These are phyloP conservation scores for Percopsis transmontana DNA, from an alignment of 2,113 vertebrate species.

Conservation along the genomic window DNA sequence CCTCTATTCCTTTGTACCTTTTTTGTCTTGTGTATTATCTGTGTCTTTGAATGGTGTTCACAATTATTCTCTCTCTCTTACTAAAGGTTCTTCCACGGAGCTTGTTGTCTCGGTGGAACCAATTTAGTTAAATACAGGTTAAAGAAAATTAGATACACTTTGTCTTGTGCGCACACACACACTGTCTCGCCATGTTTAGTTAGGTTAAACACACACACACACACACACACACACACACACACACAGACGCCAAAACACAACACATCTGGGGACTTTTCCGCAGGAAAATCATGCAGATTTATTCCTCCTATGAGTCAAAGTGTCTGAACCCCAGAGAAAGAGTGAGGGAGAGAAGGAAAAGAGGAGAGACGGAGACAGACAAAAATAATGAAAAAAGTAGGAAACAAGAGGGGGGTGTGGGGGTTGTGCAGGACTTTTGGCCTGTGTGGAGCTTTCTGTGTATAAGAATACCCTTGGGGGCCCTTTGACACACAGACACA, in stretches of 20 bases:
- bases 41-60: too few relatives aligned
- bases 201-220: neutral
- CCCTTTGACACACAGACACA: slow-evolving; percentile 19
- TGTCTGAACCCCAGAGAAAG: slow-evolving; percentile 27
- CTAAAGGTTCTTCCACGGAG: too few relatives aligned
- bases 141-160: too few relatives aligned
- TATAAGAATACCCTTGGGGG: slow-evolving; percentile 46
- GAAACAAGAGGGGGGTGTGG: neutral
- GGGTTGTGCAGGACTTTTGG: slow-evolving; percentile 49
- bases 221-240: slow-evolving; percentile 6
- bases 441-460: slow-evolving; percentile 51
- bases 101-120: too few relatives aligned
- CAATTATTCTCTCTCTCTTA: too few relatives aligned
- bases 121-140: too few relatives aligned
- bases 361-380: slow-evolving; percentile 24
- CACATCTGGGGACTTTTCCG: slow-evolving; percentile 63
- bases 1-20: too few relatives aligned
- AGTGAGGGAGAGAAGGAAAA: slow-evolving; percentile 6
- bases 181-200: neutral
- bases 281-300: slow-evolving; percentile 69
- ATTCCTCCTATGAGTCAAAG: slow-evolving; percentile 65
- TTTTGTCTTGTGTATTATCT: too few relatives aligned
- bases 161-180: neutral
- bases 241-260: neutral
- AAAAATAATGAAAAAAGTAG: neutral